Base-by-base conservation (phyloP, 2,797 vertebrate genomes). In the Knipowitschia caucasica region DNA sequence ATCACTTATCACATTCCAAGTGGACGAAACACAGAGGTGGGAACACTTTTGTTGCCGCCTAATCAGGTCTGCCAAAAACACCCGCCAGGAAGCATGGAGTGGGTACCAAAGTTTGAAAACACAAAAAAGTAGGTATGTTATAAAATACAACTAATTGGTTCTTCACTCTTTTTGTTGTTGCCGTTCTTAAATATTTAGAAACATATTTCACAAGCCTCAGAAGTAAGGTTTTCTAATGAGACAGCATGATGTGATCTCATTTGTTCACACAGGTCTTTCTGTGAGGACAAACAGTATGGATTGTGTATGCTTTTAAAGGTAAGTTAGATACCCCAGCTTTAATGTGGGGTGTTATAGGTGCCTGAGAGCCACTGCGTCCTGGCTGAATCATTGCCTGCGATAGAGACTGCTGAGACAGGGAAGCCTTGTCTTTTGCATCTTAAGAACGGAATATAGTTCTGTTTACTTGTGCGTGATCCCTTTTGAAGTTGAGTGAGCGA, bases 131-230 rank as follows among this genome's bases (percentile, higher is more conserved):
- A 64, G 70, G 70, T 73, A 59, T 27, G 53, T 33, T 46, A 69
- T 78, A 73, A 53, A 78, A 69, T n/a, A 68, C 69, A 72, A 63
- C 72, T 70, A 78, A 74, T 56, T 65, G 61, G 75, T 77, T 79
- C 64, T 63, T 62, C 77, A 77, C 71, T 50, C 65, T 45, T 80
- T 69, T 81, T 83, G 70, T 77, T 81, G n/a, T n/a, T n/a, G n/a
- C n/a, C n/a, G n/a, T n/a, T n/a, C n/a, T n/a, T n/a, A n/a, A n/a
- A n/a, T n/a, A n/a, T n/a, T n/a, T n/a, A n/a, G n/a, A n/a, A n/a
- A n/a, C n/a, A n/a, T n/a, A n/a, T n/a, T n/a, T n/a, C n/a, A n/a
- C n/a, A n/a, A n/a, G n/a, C n/a, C n/a, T n/a, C n/a, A n/a, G n/a
- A n/a, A n/a, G n/a, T n/a, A n/a, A n/a, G n/a, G n/a, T n/a, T n/a